Conservation (phyloP, 1,140 invertebrate genomes). For the Kradibia gibbosae region DNA sequence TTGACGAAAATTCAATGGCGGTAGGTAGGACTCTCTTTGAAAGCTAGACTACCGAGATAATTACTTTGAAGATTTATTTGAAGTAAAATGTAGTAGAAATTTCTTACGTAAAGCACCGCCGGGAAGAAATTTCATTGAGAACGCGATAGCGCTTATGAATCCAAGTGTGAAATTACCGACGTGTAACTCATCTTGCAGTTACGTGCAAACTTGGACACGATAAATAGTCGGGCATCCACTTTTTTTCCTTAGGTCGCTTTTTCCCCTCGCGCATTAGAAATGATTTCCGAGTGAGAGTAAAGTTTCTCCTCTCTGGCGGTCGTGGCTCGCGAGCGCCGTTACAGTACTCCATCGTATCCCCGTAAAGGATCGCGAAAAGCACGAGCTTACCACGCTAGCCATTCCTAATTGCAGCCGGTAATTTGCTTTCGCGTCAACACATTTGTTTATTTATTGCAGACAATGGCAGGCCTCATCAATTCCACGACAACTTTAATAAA, state of each 20-base stretch:
- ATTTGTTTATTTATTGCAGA: constrained; percentile 57
- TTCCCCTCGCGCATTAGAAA: not conserved
- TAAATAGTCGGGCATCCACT: constrained; percentile 9
- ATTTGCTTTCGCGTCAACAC: not conserved
- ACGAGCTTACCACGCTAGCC: not conserved
- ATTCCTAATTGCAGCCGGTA: constrained; percentile 42
- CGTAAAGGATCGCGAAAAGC: not conserved
- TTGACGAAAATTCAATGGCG: no score
- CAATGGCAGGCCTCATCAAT: constrained; percentile 76
- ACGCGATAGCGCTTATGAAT: no score
- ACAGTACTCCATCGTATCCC: constrained; percentile 19
- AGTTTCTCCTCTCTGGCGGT: constrained; percentile 23
- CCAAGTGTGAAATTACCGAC: not conserved
- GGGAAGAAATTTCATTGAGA: no score
- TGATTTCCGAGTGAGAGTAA: constrained; percentile 37
- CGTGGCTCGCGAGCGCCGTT: not conserved
- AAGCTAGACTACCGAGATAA: no score
- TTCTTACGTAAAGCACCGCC: not conserved
- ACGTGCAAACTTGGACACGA: not conserved
- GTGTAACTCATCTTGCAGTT: not conserved
- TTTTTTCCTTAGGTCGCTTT: constrained; percentile 29
- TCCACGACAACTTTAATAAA: constrained; percentile 75
- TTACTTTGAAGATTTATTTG: no score
- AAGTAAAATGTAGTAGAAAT: no score
- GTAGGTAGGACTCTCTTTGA: no score